Percentiles rank a stretch among this genome's conserved stretches.
phyloP scores from a whole-genome alignment of 2,797 vertebrate species.

The Halcyon badia region DNA sequence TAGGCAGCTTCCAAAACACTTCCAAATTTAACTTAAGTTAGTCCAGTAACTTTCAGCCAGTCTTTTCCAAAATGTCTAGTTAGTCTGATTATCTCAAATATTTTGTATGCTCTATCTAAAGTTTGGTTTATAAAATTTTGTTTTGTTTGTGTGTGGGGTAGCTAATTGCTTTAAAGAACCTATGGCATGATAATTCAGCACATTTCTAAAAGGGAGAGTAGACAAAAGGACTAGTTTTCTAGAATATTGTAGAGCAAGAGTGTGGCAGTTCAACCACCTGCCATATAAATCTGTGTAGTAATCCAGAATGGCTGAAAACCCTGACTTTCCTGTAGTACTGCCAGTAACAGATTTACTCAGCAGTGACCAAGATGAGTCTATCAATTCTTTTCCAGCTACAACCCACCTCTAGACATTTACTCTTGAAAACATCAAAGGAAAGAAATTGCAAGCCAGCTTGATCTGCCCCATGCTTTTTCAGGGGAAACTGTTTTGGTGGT shows the following conservation, averaged over 20 bases:
- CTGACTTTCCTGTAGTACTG: neutral
- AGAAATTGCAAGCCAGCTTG: neutral
- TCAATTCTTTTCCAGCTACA: neutral
- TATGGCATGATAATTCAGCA: neutral
- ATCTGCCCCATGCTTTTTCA: neutral
- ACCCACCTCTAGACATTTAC: neutral
- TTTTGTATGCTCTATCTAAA: neutral
- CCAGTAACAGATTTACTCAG: neutral
- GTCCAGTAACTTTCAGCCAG: neutral
- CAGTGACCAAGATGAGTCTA: neutral
- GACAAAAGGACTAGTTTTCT: neutral
- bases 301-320: neutral
- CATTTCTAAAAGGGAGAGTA: neutral
- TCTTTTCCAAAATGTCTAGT: neutral
- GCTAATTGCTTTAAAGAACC: neutral
- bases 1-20: neutral
- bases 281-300: neutral
- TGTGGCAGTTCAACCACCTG: neutral
- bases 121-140: neutral
- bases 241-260: neutral
- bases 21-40: neutral
- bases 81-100: neutral
- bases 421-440: neutral
- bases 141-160: neutral
- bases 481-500: neutral